Evolutionary conservation across 2,797 vertebrate genomes (phyloP).

Genomic region (Semotilus atromaculatus): DNA sequence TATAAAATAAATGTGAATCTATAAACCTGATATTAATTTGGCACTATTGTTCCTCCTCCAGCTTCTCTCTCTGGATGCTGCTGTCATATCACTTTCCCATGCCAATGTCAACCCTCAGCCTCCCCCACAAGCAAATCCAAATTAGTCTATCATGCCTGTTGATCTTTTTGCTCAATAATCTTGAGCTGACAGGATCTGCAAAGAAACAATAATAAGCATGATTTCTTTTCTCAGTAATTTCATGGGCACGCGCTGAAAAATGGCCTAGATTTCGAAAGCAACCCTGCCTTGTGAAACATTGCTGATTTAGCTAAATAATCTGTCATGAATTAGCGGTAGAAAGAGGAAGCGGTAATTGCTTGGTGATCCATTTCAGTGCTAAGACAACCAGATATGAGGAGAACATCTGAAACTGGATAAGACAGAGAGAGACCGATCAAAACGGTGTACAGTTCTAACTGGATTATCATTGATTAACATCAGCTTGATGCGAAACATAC

Average conservation of each 20-base stretch:
- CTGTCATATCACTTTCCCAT: neutral
- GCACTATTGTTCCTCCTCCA: constrained; percentile 13
- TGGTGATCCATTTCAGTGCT: constrained; percentile 2
- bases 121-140: neutral
- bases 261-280: constrained; percentile 41
- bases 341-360: constrained; percentile 30
- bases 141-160: constrained; percentile 17
- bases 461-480: constrained; percentile 44
- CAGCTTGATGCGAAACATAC: constrained; percentile 2
- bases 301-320: constrained; percentile 26
- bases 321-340: constrained; percentile 31
- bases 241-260: neutral
- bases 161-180: constrained; percentile 30
- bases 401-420: constrained; percentile 26
- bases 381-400: constrained; percentile 22
- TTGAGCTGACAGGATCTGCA: constrained; percentile 2
- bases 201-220: constrained; percentile 21
- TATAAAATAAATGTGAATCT: constrained; percentile 41
- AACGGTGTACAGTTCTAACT: neutral
- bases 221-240: constrained; percentile 8
- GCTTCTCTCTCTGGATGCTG: constrained; percentile 16
- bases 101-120: neutral
- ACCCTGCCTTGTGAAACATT: constrained; percentile 3
- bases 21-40: constrained; percentile 43
- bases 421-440: constrained; percentile 18